Base-by-base conservation (phyloP, 2,888 invertebrate species). In the Drosophila parthenogenetica region DNA sequence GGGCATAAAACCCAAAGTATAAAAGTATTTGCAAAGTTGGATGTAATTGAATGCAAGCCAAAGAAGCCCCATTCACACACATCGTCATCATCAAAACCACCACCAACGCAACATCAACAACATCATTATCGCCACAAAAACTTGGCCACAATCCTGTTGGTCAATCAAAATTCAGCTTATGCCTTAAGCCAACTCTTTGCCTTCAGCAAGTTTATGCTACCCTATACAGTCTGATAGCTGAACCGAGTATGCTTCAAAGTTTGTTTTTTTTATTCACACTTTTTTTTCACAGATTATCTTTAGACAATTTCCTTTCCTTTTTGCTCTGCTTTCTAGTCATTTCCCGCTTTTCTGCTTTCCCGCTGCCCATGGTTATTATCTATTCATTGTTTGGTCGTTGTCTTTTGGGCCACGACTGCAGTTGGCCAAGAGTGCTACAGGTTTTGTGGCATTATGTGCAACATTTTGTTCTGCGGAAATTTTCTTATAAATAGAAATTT, bases 401-500 rank as follows among this genome's bases (percentile, higher is more conserved):
- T 35, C 35, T 35, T 29, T 35, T 35, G 35, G 35, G 35, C 13
- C 35, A 13, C 3, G 13, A 35, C 35, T 35, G 35, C 35, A 35
- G 2, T 10, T 16, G 5, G 35, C 35, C 35, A 35, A 35, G 25
- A 17, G 11, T 61, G 51, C 51, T 43, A n/a, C 55, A 50, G 62
- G 57, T 40, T 35, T 22, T n/a, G 25, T 46, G 45, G 19, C 50
- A 45, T 59, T 19, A 55, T 60, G 58, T 55, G 69, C 79, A 58
- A 70, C 65, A 57, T 53, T 61, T 32, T 58, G 37, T 65, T 32
- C 53, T 61, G 35, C 35, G 50, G 54, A 32, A 75, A 72, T 75
- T 69, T 51, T 45, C 54, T 68, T 78, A 78, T 78, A 66, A 81
- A 81, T 81, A 84, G 81, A 78, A 66, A 78, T 87, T 78, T 57